A percentile compares a stretch with the other conserved stretches of the same genome.
phyloP scores from a whole-genome alignment of 2,113 vertebrate species.

The Galeopterus variegatus region DNA sequence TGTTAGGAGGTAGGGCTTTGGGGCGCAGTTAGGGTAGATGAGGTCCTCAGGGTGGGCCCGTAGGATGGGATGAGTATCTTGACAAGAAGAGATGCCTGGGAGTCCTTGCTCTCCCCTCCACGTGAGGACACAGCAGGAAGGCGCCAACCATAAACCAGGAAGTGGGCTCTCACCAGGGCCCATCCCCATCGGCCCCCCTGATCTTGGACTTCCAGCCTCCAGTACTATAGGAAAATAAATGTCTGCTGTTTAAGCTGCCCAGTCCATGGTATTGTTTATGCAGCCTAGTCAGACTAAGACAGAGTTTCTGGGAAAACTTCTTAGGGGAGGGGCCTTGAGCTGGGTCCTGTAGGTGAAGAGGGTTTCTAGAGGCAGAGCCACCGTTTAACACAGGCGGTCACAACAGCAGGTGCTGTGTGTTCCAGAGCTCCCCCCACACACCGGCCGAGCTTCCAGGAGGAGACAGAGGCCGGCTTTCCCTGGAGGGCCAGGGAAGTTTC shows the following conservation, averaged over 20 bases:
- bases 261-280: accelerated
- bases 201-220: accelerated
- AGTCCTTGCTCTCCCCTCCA: not conserved
- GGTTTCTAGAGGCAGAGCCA: not conserved
- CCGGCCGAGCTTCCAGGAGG: accelerated
- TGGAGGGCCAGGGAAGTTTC: not conserved
- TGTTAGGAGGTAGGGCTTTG: not conserved
- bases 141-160: accelerated
- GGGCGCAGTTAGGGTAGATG: not conserved
- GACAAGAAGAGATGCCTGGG: accelerated
- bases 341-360: no score
- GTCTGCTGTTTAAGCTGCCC: accelerated
- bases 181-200: accelerated
- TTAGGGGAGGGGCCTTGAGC: not conserved
- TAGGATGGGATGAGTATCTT: accelerated
- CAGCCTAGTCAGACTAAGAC: accelerated
- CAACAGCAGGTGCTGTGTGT: accelerated
- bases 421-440: accelerated
- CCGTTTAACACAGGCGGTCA: accelerated
- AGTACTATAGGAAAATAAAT: not conserved
- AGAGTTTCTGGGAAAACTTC: accelerated
- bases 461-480: accelerated
- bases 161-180: accelerated
- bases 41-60: accelerated
- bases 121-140: accelerated